Evolutionary conservation across 1,140 invertebrate genomes (phyloP).

Genomic region (Camponotus pennsylvanicus): DNA sequence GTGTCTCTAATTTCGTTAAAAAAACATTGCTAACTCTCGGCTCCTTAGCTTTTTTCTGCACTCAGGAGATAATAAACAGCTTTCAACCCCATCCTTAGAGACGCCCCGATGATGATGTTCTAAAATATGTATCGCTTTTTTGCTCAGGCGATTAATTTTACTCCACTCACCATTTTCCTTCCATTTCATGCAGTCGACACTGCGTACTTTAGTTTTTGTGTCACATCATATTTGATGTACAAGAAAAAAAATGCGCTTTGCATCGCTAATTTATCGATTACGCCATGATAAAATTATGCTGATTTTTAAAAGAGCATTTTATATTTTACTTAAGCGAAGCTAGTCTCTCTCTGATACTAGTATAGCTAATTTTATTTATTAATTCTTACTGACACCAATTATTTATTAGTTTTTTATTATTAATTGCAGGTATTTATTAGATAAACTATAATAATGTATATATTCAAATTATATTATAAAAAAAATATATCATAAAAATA

Average conservation of each 20-base stretch:
- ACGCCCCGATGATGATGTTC: conserved; percentile 63
- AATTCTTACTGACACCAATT: no score
- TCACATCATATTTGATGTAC: neutral
- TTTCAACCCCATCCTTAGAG: neutral
- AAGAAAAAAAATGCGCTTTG: neutral
- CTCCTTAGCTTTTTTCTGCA: conserved; percentile 7
- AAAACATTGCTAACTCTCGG: conserved; percentile 11
- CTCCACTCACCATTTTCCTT: neutral
- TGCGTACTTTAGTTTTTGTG: neutral
- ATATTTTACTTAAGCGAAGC: neutral
- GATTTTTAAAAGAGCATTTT: neutral
- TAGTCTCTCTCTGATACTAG: neutral
- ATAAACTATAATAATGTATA: no score
- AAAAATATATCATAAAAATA: no score
- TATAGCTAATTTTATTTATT: no score
- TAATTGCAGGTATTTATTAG: no score
- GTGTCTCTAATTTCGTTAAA: neutral
- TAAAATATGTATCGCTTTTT: conserved; percentile 73
- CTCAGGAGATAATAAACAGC: conserved; percentile 56
- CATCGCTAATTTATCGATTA: neutral
- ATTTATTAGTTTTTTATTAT: no score
- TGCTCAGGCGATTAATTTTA: conserved; percentile 64
- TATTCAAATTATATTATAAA: no score
- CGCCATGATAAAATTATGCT: neutral
- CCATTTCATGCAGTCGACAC: neutral